Evolutionary conservation across 2,888 invertebrate species (phyloP).

Genomic region (Cephus pygmeus): DNA sequence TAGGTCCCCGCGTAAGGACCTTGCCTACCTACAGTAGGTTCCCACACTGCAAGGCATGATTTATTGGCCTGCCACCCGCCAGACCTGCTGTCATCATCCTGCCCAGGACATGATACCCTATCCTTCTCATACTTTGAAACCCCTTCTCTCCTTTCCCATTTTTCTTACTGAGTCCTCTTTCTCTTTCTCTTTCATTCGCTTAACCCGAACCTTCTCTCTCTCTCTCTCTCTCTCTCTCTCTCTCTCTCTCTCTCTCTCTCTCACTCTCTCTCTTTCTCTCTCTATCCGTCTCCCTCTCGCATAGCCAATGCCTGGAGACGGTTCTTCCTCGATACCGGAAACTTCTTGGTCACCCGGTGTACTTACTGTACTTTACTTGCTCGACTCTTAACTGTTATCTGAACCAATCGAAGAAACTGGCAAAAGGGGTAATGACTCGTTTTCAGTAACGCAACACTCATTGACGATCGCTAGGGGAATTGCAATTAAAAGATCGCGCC

Average conservation of each 20-base stretch:
- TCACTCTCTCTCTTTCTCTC: not conserved
- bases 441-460: not conserved
- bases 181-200: conserved; percentile 36
- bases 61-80: conserved; percentile 59
- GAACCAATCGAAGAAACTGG: not conserved
- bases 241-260: not conserved
- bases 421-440: not conserved
- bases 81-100: conserved; percentile 60
- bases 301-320: not conserved
- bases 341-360: not conserved
- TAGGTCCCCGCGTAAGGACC: not conserved
- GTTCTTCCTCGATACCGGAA: not conserved
- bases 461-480: not conserved
- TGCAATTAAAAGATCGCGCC: not conserved
- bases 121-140: conserved; percentile 17
- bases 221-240: too few species aligned
- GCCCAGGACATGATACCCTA: conserved; percentile 41
- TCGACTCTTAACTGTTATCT: not conserved
- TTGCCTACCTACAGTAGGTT: conserved; percentile 35
- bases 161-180: not conserved
- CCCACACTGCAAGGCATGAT: conserved; percentile 58
- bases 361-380: not conserved
- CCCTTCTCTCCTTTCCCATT: not conserved
- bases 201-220: conserved; percentile 30
- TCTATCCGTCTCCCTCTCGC: not conserved